Base-by-base conservation (phyloP, 2,888 invertebrate genomes). In the Hyles lineata region DNA sequence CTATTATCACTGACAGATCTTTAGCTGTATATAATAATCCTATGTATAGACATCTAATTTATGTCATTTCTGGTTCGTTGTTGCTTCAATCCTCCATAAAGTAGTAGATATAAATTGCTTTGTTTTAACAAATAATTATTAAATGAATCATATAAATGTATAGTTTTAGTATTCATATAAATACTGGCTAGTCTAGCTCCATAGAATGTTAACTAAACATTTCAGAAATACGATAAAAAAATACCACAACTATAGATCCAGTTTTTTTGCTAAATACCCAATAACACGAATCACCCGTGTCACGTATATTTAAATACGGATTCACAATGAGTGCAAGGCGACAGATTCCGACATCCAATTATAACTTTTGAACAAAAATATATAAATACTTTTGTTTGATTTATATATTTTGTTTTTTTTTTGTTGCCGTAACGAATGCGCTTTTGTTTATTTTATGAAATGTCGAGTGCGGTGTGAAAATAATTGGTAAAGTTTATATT, bases 401-500 rank as follows among this genome's bases (percentile, higher is more conserved):
- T 69, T 23, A 25, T 70, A 52, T 70, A 25, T 25, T 25, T 23
- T 52, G 21, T 29, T 58, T 55, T 70, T 71, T 19, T 29, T 58
- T 55, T 70, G 62, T 23, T 21, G 6, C n/a, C 17, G 21, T 52
- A 71, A 62, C 71, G 35, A 63, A 70, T 62, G 55, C 50, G 55
- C 61, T 71, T 60, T 60, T 74, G 63, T 74, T 72, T 72, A 52
- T 62, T 58, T 60, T 43, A 72, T 71, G 61, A 72, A 60, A 70
- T 43, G 69, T 70, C 52, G 67, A 72, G 55, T 35, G 61, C 50
- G 17, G 43, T 52, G 50, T 72, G 58, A 35, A 32, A 63, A 35
- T 74, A 75, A 74, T 70, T 75, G 63, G 43, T 19, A 43, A 76
- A 75, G 72, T 74, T 76, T 17, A 50, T 61, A 73, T 72, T 72